A percentile compares a stretch with the other conserved stretches of the same genome.
These are phyloP conservation scores for Odontesthes bonariensis DNA, from an alignment of 2,113 vertebrate genomes.

Conservation along the genomic window DNA sequence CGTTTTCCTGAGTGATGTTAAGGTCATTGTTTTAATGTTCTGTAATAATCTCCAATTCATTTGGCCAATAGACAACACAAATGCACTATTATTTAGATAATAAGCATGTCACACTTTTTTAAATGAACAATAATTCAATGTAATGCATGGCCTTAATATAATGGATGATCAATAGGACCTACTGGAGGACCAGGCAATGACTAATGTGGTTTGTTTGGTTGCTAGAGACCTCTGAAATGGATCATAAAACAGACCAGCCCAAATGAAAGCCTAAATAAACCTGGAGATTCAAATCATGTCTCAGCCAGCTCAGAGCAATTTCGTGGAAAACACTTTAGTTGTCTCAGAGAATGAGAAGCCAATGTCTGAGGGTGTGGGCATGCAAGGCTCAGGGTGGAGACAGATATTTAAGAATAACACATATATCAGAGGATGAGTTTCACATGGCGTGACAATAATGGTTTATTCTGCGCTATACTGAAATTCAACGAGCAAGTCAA, in stretches of 20 bases:
- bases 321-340: constrained; percentile 15
- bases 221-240: constrained; percentile 32
- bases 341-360: constrained; percentile 11
- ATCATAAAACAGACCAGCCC: constrained; percentile 35
- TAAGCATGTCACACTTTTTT: background rate
- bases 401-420: background rate
- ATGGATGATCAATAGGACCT: constrained; percentile 49
- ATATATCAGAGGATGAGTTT: constrained; percentile 15
- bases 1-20: background rate
- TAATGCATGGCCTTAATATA: constrained; percentile 28
- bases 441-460: background rate
- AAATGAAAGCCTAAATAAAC: constrained; percentile 11
- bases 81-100: constrained; percentile 7
- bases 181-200: constrained; percentile 37
- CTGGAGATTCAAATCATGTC: constrained; percentile 32
- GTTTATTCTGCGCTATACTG: no score
- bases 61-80: background rate
- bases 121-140: constrained; percentile 22
- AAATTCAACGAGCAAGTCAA: background rate
- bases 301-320: constrained; percentile 22
- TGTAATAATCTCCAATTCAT: no score
- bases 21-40: background rate
- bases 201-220: constrained; percentile 45
- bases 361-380: constrained; percentile 49
- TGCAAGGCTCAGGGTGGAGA: constrained; percentile 20